phyloP scores from a whole-genome alignment of 2,888 invertebrate species.

The Chirona hameri region DNA sequence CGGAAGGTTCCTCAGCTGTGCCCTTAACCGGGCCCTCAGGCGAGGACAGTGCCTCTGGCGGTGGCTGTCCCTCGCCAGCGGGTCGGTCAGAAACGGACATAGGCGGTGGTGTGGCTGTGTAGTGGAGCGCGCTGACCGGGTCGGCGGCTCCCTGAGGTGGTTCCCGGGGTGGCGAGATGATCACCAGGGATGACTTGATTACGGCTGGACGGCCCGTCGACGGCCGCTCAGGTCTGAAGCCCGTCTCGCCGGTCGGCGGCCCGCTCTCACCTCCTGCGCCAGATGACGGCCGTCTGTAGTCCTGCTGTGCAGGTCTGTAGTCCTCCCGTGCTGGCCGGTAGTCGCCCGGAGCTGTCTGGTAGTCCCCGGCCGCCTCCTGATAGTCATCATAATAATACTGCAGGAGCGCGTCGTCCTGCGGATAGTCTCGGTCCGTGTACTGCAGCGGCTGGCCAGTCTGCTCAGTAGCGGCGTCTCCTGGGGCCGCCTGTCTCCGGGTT shows the following conservation, averaged over 20 bases:
- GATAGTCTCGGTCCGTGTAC: conserved; percentile 30
- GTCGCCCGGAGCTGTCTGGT: background rate
- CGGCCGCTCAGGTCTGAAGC: background rate
- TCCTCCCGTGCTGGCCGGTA: background rate
- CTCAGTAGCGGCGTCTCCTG: background rate
- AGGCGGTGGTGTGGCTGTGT: no score
- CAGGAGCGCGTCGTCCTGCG: conserved; percentile 34
- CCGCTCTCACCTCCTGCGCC: no score
- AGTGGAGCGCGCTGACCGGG: background rate
- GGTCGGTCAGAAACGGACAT: no score
- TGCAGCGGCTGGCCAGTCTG: background rate
- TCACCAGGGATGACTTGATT: background rate
- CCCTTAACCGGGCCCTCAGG: no score
- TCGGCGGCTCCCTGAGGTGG: background rate
- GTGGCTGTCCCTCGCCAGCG: no score
- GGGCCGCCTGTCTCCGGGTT: background rate
- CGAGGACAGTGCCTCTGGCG: background rate
- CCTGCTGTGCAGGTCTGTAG: no score
- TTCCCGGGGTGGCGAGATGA: background rate
- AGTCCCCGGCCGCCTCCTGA: background rate
- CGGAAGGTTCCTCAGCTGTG: no score
- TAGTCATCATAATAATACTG: conserved; percentile 35
- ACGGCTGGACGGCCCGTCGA: background rate
- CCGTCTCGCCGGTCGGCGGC: background rate
- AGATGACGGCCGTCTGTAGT: no score